Evolutionary conservation across 2,888 invertebrate species (phyloP).

Genomic region (Eupithecia abbreviata): DNA sequence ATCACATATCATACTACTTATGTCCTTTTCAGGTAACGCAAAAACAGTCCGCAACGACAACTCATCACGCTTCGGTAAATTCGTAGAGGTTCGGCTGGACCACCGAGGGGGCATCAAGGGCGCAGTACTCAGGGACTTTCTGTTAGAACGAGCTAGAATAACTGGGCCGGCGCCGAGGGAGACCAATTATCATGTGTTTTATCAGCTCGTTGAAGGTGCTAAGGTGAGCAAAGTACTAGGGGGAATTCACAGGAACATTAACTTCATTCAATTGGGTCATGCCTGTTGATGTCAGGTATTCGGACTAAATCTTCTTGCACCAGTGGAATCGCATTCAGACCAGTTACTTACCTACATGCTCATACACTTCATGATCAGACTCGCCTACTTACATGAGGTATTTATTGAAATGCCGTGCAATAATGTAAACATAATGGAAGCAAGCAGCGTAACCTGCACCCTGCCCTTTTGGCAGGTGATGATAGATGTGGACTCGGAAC

Average conservation of each 20-base stretch:
- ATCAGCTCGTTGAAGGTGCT: slow-evolving; percentile 94
- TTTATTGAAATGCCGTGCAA: too few species aligned
- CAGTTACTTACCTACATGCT: too few species aligned
- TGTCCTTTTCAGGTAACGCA: slow-evolving; percentile 88
- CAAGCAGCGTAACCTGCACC: too few species aligned
- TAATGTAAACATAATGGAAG: too few species aligned
- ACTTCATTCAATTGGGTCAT: neutral
- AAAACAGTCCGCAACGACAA: slow-evolving; percentile 97
- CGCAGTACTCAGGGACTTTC: slow-evolving; percentile 95
- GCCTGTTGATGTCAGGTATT: neutral
- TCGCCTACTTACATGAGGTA: too few species aligned
- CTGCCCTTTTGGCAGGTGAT: too few species aligned
- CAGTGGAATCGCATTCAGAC: neutral
- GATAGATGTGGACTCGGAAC: neutral
- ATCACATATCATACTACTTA: neutral
- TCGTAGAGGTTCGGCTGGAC: slow-evolving; percentile 97
- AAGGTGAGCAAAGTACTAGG: slow-evolving; percentile 76
- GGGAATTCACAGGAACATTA: neutral
- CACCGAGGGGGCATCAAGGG: slow-evolving; percentile 94
- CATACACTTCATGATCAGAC: too few species aligned
- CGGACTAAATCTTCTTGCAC: neutral
- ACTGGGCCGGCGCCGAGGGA: slow-evolving; percentile 95
- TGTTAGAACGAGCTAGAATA: slow-evolving; percentile 94
- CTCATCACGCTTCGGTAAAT: slow-evolving; percentile 97
- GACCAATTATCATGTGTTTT: slow-evolving; percentile 96